Conservation (phyloP, 2,888 invertebrate genomes). For the Noctua janthina region DNA sequence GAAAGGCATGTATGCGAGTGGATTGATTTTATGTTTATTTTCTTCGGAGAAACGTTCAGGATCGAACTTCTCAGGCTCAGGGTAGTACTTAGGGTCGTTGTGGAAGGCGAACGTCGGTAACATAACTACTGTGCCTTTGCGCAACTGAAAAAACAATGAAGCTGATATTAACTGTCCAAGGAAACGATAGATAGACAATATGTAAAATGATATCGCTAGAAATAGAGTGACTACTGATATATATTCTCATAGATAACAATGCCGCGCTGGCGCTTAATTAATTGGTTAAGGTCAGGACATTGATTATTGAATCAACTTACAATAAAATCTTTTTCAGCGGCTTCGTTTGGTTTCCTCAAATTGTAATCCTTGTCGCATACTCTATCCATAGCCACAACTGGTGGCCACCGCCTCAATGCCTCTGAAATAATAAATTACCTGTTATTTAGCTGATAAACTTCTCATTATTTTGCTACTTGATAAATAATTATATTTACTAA, state of each 20-base stretch:
- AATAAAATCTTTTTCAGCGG: background rate
- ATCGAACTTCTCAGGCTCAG: slow-evolving; percentile 90
- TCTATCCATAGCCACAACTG: slow-evolving; percentile 83
- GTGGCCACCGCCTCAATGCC: slow-evolving; percentile 86
- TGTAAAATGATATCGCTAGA: background rate
- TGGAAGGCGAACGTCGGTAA: slow-evolving; percentile 86
- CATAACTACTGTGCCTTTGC: slow-evolving; percentile 75
- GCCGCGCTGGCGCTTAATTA: background rate
- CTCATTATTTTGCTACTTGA: background rate
- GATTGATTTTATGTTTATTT: slow-evolving; percentile 85
- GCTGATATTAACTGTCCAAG: background rate
- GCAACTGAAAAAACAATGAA: slow-evolving; percentile 69
- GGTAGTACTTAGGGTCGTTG: slow-evolving; percentile 87
- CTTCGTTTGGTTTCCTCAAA: slow-evolving; percentile 76
- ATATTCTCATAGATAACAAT: background rate
- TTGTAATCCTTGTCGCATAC: slow-evolving; percentile 88
- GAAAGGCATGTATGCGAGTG: slow-evolving; percentile 86
- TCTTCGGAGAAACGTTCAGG: slow-evolving; percentile 91
- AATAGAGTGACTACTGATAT: background rate
- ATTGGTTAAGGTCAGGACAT: background rate
- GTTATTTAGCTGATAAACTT: background rate
- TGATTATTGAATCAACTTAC: background rate
- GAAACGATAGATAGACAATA: background rate
- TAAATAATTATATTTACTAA: background rate
- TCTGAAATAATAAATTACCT: slow-evolving; percentile 71